Conservation (phyloP, 2,113 vertebrate species). For the Lampris incognitus region DNA sequence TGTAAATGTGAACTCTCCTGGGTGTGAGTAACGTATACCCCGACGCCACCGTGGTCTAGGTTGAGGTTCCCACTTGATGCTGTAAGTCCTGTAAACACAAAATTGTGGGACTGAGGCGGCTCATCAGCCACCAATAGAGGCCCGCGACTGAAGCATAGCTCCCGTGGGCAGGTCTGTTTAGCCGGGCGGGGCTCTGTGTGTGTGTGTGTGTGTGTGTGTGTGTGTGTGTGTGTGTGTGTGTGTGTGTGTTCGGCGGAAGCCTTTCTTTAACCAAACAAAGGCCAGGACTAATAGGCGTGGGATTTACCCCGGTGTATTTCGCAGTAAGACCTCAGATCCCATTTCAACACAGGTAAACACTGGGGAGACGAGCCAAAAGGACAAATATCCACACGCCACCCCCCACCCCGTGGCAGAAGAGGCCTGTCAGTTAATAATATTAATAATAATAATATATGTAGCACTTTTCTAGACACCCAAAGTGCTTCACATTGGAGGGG, state of each 20-base stretch:
- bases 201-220: no score
- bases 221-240: no score
- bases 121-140: not conserved
- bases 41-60: no score
- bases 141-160: no score
- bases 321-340: not conserved
- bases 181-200: no score
- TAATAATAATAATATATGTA: no score
- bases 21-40: no score
- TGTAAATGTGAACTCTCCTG: no score
- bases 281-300: constrained; percentile 11
- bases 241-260: not conserved
- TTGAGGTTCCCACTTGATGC: constrained; percentile 19
- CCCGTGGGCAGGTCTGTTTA: no score
- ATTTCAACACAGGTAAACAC: constrained; percentile 13
- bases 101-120: not conserved
- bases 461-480: no score
- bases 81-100: constrained; percentile 4
- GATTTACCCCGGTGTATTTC: constrained; percentile 27
- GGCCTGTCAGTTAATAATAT: not conserved
- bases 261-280: constrained; percentile 30
- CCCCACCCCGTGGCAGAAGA: not conserved
- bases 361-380: constrained; percentile 6
- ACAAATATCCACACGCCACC: constrained; percentile 50
- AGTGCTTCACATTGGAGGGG: no score